Conservation (phyloP, 1,140 invertebrate species). For the Penaeus vannamei region DNA sequence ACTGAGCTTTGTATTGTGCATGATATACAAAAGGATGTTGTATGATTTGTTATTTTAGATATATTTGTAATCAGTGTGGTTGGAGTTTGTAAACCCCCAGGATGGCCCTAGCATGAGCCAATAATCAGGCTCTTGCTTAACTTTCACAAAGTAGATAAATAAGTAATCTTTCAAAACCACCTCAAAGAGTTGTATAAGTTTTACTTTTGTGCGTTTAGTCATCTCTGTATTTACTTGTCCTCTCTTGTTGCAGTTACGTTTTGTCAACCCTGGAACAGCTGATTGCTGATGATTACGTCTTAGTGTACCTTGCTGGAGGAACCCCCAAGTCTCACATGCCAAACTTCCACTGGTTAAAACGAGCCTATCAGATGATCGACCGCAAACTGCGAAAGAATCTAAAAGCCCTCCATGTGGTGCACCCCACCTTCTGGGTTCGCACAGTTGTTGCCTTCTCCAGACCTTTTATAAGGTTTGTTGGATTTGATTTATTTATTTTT, state of each 20-base stretch:
- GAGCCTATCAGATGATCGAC: conserved; percentile 86
- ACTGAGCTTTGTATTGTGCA: too few relatives aligned
- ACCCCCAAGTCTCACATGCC: conserved; percentile 82
- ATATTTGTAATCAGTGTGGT: too few relatives aligned
- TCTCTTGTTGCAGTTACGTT: conserved; percentile 78
- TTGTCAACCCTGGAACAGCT: conserved; percentile 87
- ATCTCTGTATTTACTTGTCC: not conserved
- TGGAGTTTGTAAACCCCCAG: too few relatives aligned
- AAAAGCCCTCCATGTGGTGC: conserved; percentile 87
- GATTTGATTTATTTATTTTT: not conserved
- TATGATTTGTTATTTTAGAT: too few relatives aligned
- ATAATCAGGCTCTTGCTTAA: too few relatives aligned
- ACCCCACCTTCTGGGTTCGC: conserved; percentile 92
- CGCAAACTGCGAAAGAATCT: conserved; percentile 85
- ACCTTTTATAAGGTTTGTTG: conserved; percentile 85
- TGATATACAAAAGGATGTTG: too few relatives aligned
- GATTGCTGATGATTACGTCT: conserved; percentile 89
- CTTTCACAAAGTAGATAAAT: too few relatives aligned
- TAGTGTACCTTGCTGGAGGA: conserved; percentile 89
- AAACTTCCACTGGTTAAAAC: conserved; percentile 83
- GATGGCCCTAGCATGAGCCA: too few relatives aligned
- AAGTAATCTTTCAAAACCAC: too few relatives aligned
- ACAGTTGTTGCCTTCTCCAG: conserved; percentile 86
- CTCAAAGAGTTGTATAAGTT: too few relatives aligned
- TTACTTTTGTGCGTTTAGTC: not conserved